Base-by-base conservation (phyloP, 1,140 invertebrate species). In the Ooceraea biroi region DNA sequence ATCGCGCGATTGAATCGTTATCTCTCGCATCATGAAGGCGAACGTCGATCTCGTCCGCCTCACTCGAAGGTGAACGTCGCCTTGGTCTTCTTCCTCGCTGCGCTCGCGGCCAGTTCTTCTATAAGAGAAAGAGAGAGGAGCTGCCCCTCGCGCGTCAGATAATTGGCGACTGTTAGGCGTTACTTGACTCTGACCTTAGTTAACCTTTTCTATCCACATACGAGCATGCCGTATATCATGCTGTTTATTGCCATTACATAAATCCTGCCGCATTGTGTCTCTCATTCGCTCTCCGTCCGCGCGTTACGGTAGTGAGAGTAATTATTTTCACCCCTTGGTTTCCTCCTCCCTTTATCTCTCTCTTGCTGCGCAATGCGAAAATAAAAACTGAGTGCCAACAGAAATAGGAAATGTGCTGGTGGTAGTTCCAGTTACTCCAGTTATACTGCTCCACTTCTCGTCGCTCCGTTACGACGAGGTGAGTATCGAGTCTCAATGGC, bases 371-470 rank as follows among this genome's bases (percentile, higher is more conserved):
- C 36, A 7, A 36, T 36, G 86, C 78, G 63, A 73, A 77, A 85
- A 48, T 65, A 65, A 60, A 88, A 78, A 84, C 63, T 25, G 48
- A 76, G 77, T 12, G 36, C 78, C n/a, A 30, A 73, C n/a, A 30
- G 11, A 63, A 76, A 17, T 50, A 71, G 48, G 25, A 48, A 52
- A 71, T 2, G 30, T 7, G 36, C 2, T 36, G 36, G 36, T 7
- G 36, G 36, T 36, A 7, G 36, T 3, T 36, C 7, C 36, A 12
- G 5, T 55, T 71, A 55, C 11, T 66, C n/a, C 25, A n/a, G 41
- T 50, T 36, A 12, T 14, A 74, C 19, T 46, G n/a, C 1, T 69
- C 11, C 22, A 36, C 10, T 52, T 22, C 27, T 55, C 25, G 36
- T 19, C 11, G 14, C 5, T 5, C 11, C 22, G 63, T 71, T 36